Evolutionary conservation across 1,140 invertebrate genomes (phyloP).

Genomic region (Leptopilina clavipes): DNA sequence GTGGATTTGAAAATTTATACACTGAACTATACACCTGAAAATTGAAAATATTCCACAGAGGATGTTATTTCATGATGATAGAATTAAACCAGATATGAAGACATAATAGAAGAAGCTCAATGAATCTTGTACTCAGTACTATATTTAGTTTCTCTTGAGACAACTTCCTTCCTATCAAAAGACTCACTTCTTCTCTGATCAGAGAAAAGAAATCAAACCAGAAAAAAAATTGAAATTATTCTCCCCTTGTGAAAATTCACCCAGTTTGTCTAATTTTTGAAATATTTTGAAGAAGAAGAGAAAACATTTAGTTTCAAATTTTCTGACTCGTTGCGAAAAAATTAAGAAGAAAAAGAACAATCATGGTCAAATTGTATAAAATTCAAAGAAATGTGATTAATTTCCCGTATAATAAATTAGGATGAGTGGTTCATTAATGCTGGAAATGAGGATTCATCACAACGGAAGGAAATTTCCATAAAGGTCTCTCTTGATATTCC

Average conservation of each 20-base stretch:
- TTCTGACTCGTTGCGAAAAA: too few species aligned
- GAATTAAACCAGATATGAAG: constrained; percentile 3
- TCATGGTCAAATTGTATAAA: not conserved
- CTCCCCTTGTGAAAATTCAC: too few species aligned
- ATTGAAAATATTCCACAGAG: not conserved
- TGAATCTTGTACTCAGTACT: constrained; percentile 9
- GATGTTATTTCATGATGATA: not conserved
- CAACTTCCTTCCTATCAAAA: not conserved
- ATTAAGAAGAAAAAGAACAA: too few species aligned
- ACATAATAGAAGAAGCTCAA: constrained; percentile 20
- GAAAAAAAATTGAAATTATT: too few species aligned
- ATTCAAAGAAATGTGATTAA: not conserved
- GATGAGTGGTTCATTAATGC: not conserved
- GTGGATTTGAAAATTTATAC: too few species aligned
- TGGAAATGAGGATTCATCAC: not conserved
- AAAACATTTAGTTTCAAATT: too few species aligned
- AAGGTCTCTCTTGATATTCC: not conserved
- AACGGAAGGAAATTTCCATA: not conserved
- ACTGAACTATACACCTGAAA: not conserved
- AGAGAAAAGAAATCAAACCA: not conserved
- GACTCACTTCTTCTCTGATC: not conserved
- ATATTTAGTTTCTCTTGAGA: constrained; percentile 15
- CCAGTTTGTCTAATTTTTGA: too few species aligned
- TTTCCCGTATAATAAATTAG: not conserved
- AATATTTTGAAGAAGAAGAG: too few species aligned